Percentiles rank a stretch among this genome's conserved stretches.
Evolutionary conservation across 2,797 vertebrate species (phyloP).

Genomic region (Melanogrammus aeglefinus): DNA sequence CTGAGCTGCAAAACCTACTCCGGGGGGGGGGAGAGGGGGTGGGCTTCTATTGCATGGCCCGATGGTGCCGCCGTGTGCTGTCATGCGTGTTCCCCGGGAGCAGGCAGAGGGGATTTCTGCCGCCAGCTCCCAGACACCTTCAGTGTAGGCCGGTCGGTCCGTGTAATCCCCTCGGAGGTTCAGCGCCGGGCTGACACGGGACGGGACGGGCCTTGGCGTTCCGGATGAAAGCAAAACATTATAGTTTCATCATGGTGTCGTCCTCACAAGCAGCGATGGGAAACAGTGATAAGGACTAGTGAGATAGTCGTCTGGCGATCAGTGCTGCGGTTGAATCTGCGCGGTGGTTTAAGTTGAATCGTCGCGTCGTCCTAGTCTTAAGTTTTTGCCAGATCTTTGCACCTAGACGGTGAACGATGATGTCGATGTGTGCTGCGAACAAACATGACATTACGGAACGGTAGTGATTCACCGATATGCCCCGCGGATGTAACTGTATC

Average conservation of each 20-base stretch:
- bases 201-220: neutral
- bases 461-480: no score
- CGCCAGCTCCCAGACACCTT: neutral
- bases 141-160: neutral
- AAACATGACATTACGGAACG: no score
- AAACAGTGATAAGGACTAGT: neutral
- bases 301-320: neutral
- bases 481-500: no score
- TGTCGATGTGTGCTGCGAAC: no score
- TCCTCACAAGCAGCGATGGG: neutral
- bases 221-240: neutral
- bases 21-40: neutral
- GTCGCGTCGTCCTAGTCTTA: no score
- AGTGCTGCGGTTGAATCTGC: no score
- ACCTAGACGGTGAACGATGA: no score
- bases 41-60: neutral
- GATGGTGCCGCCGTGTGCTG: neutral
- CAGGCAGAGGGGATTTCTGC: neutral
- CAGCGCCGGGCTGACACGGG: neutral
- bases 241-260: neutral
- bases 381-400: no score
- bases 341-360: neutral
- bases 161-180: neutral
- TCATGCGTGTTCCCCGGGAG: neutral
- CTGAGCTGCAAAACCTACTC: neutral